phyloP scores from a whole-genome alignment of 2,888 invertebrate genomes.

The Rotaria macrura region DNA sequence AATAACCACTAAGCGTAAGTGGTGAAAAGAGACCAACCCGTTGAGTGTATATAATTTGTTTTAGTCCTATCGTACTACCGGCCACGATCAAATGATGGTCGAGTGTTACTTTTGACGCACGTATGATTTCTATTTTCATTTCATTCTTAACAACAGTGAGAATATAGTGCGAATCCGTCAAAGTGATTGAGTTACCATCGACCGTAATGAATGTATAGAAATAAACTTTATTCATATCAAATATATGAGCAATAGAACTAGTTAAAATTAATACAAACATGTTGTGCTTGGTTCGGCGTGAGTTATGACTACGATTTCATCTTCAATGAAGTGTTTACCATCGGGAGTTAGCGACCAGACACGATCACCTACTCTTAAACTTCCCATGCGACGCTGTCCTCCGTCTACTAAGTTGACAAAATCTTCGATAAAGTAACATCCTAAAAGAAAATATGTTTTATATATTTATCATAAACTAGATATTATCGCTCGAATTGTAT shows the following conservation, averaged over 20 bases:
- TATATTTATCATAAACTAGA: too few relatives aligned
- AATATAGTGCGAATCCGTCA: not conserved
- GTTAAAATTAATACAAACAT: not conserved
- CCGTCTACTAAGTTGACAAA: too few relatives aligned
- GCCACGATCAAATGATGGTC: not conserved
- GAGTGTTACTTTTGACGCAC: not conserved
- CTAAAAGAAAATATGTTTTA: too few relatives aligned
- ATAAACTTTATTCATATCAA: not conserved
- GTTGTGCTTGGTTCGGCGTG: too few relatives aligned
- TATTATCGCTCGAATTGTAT: too few relatives aligned
- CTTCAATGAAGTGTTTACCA: too few relatives aligned
- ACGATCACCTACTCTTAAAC: too few relatives aligned
- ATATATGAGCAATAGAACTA: not conserved
- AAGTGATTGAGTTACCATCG: not conserved
- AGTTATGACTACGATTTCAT: too few relatives aligned
- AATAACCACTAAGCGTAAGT: not conserved
- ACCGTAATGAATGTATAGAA: not conserved
- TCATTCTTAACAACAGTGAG: not conserved
- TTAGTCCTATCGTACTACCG: not conserved
- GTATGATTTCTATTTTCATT: not conserved
- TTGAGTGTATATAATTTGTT: not conserved
- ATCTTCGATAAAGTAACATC: too few relatives aligned
- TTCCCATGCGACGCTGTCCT: too few relatives aligned
- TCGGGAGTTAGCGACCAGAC: too few relatives aligned
- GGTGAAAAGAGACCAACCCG: not conserved